Percentiles rank a stretch among this genome's conserved stretches.
Conservation (phyloP, 2,113 vertebrate genomes). For the Barnardius zonarius region DNA sequence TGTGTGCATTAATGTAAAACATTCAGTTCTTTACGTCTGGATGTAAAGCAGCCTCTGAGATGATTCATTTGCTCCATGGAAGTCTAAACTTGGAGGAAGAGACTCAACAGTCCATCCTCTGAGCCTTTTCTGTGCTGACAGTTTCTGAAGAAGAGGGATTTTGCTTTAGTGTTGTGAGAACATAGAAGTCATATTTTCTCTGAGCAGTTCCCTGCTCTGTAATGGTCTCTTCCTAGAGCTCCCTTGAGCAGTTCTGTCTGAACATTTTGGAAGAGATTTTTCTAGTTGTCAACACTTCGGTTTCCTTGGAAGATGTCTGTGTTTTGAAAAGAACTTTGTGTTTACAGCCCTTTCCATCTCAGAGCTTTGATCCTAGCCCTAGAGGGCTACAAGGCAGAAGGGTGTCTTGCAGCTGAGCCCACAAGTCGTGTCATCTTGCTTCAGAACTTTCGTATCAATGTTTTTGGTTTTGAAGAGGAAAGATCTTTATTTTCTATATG, state of each 20-base stretch:
- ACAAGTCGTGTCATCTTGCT: background rate
- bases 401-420: background rate
- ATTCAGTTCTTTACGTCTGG: background rate
- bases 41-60: background rate
- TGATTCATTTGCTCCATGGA: background rate
- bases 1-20: background rate
- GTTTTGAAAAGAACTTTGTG: background rate
- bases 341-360: background rate
- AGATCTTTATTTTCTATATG: background rate
- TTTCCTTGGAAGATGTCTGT: background rate
- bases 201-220: background rate
- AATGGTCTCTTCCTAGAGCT: background rate
- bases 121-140: background rate
- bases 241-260: background rate
- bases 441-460: background rate
- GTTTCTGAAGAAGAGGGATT: background rate
- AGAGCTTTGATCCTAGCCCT: constrained; percentile 10
- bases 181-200: background rate
- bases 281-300: background rate
- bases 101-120: background rate
- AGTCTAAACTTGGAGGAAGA: background rate
- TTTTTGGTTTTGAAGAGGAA: background rate
- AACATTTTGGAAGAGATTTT: constrained; percentile 12
- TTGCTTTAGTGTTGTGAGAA: background rate
- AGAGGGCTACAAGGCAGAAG: background rate